These are phyloP conservation scores for Branchinecta lynchi DNA, from an alignment of 1,140 invertebrate species.

Conservation along the genomic window DNA sequence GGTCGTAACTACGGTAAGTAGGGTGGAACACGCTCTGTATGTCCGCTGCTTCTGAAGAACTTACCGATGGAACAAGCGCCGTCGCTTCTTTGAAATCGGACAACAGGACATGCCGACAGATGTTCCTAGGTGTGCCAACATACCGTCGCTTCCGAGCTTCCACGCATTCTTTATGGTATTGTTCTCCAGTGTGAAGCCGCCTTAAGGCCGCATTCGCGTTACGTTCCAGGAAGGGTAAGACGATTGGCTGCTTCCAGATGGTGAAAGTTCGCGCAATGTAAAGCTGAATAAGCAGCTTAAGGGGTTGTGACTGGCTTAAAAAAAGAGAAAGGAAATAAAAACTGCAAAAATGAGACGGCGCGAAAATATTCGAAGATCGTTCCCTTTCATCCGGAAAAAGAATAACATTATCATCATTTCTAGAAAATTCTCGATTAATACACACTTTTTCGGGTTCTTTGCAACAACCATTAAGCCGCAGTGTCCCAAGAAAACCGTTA, in stretches of 20 bases:
- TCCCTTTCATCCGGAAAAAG: too few relatives aligned
- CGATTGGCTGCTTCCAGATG: constrained; percentile 59
- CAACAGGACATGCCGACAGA: constrained; percentile 60
- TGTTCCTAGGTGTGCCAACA: constrained; percentile 50
- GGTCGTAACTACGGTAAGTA: too few relatives aligned
- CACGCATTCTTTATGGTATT: constrained; percentile 42
- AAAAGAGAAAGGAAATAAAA: constrained; percentile 16
- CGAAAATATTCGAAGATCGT: too few relatives aligned
- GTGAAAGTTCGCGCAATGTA: constrained; percentile 55
- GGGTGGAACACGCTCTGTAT: too few relatives aligned
- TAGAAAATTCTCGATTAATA: too few relatives aligned
- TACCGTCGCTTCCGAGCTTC: constrained; percentile 45
- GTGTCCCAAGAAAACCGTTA: too few relatives aligned
- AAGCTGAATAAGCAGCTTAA: constrained; percentile 52
- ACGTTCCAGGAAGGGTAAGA: constrained; percentile 51
- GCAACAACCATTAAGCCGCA: too few relatives aligned
- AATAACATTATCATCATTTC: too few relatives aligned
- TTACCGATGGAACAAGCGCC: constrained; percentile 38
- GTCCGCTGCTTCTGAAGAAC: constrained; percentile 14
- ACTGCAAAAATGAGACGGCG: too few relatives aligned
- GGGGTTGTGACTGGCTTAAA: constrained; percentile 43
- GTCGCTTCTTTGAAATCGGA: constrained; percentile 59
- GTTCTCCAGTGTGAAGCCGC: constrained; percentile 43
- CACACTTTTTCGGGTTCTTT: too few relatives aligned
- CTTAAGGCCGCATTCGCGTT: constrained; percentile 49